Evolutionary conservation across 1,140 invertebrate genomes (phyloP).

Genomic region (Steinernema khuongi): DNA sequence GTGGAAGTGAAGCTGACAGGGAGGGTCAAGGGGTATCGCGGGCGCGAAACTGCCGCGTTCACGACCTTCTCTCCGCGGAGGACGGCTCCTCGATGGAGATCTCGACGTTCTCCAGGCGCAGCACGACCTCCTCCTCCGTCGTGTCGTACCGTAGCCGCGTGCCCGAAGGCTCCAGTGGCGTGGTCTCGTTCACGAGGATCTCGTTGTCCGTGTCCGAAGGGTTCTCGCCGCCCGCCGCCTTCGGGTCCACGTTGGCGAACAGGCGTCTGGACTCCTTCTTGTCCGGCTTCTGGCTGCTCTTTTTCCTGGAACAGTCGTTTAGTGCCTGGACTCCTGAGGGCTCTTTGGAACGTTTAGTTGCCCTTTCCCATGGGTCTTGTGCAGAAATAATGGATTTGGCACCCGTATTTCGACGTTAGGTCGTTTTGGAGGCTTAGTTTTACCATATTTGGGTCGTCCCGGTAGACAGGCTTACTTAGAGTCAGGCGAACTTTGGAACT

Average conservation of each 20-base stretch:
- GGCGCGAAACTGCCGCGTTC: not conserved
- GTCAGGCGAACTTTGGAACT: too few relatives aligned
- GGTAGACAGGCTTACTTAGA: too few relatives aligned
- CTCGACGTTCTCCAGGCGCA: not conserved
- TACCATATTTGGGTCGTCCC: too few relatives aligned
- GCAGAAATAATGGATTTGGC: too few relatives aligned
- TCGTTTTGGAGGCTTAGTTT: too few relatives aligned
- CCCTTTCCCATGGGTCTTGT: too few relatives aligned
- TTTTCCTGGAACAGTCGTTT: not conserved
- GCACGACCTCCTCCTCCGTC: not conserved
- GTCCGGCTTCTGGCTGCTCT: not conserved
- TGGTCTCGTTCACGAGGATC: not conserved
- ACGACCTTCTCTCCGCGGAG: not conserved
- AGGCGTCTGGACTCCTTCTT: not conserved
- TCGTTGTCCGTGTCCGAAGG: constrained; percentile 2
- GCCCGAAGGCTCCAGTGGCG: not conserved
- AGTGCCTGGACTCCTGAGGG: too few relatives aligned
- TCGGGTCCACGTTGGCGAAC: constrained; percentile 2
- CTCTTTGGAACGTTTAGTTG: too few relatives aligned
- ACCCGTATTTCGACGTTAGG: too few relatives aligned
- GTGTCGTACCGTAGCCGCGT: not conserved
- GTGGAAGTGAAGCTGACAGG: not conserved
- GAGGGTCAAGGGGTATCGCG: not conserved
- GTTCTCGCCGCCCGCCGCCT: not conserved
- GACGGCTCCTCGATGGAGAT: constrained; percentile 1